Evolutionary conservation across 2,113 vertebrate species (phyloP).

Genomic region (Heterotis niloticus): DNA sequence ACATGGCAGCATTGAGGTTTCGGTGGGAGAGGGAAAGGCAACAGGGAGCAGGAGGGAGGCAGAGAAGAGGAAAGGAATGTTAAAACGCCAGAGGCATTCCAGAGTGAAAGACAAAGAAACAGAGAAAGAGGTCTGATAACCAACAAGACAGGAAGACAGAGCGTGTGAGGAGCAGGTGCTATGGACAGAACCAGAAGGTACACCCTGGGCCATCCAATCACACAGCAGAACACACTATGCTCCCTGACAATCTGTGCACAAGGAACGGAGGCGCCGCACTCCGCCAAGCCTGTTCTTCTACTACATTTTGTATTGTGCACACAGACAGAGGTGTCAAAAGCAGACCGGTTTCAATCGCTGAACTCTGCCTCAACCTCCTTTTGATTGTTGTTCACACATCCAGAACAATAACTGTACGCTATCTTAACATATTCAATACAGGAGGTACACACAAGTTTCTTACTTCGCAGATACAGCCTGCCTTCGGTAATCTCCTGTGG

Average conservation of each 20-base stretch:
- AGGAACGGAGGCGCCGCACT: not conserved
- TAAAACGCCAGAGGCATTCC: not conserved
- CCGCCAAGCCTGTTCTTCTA: too few species aligned
- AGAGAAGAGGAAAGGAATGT: not conserved
- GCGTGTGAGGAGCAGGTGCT: not conserved
- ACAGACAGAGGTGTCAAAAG: not conserved
- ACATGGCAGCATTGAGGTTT: not conserved
- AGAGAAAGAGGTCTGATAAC: constrained; percentile 14
- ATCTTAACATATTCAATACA: too few species aligned
- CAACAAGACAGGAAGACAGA: not conserved
- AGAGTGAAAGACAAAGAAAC: not conserved
- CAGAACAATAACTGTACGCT: too few species aligned
- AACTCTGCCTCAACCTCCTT: not conserved
- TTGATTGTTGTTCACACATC: not conserved
- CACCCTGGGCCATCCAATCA: not conserved
- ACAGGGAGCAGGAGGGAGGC: not conserved
- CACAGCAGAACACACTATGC: not conserved
- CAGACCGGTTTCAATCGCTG: not conserved
- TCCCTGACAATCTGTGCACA: not conserved
- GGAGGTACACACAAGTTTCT: too few species aligned
- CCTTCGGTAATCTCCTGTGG: too few species aligned
- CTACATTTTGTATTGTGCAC: not conserved
- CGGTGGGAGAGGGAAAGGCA: not conserved
- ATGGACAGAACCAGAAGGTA: not conserved
- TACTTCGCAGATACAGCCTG: too few species aligned